A percentile compares a stretch with the other conserved stretches of the same genome.
These are phyloP conservation scores for Aethes cnicana DNA, from an alignment of 2,888 invertebrate species.

Conservation along the genomic window DNA sequence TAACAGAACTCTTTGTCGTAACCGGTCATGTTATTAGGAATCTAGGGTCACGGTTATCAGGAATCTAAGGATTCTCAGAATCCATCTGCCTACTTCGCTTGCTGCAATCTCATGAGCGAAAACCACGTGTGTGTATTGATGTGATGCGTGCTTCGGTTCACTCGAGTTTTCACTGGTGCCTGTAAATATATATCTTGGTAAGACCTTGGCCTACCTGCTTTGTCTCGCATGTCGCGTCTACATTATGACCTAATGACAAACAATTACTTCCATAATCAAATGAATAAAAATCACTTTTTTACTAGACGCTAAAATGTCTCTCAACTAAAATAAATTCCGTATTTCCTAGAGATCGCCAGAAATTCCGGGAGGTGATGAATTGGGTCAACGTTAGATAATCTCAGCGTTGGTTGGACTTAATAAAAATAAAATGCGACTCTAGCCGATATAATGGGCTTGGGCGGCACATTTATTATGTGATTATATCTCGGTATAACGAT, in stretches of 20 bases:
- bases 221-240: not conserved
- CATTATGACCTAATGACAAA: not conserved
- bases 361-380: slow-evolving; percentile 33
- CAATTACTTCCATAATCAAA: not conserved
- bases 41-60: not conserved
- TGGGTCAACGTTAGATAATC: slow-evolving; percentile 33
- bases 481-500: slow-evolving; percentile 31
- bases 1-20: slow-evolving; percentile 1
- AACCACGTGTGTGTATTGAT: no score
- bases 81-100: not conserved
- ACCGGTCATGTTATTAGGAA: not conserved
- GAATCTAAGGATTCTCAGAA: not conserved
- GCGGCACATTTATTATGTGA: slow-evolving; percentile 35
- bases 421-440: slow-evolving; percentile 33
- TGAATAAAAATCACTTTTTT: not conserved
- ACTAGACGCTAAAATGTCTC: not conserved
- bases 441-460: slow-evolving; percentile 32
- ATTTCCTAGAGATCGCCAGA: slow-evolving; percentile 12
- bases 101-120: not conserved
- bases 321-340: slow-evolving; percentile 22
- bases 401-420: slow-evolving; percentile 22
- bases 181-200: slow-evolving; percentile 8
- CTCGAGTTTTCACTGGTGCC: no score
- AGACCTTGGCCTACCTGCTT: slow-evolving; percentile 26
- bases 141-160: no score